A percentile compares a stretch with the other conserved stretches of the same genome.
These are phyloP conservation scores for Phrynocephalus vlangalii DNA, from an alignment of 2,797 vertebrate species.

Conservation along the genomic window DNA sequence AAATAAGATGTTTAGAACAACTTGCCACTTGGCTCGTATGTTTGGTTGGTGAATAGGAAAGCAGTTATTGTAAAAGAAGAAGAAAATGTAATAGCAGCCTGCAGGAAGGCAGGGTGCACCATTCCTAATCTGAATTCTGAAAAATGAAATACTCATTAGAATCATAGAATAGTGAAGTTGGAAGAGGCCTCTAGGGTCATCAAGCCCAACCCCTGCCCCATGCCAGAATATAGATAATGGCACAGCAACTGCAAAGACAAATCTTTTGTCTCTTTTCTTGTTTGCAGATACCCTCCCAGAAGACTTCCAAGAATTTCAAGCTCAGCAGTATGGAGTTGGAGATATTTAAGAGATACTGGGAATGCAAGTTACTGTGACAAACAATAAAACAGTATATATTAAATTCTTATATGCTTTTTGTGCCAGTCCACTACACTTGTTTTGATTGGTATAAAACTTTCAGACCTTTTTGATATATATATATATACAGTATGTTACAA, in stretches of 20 bases:
- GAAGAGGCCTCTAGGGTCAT: too few species aligned
- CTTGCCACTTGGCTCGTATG: neutral
- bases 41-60: neutral
- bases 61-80: neutral
- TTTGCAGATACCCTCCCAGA: slow-evolving; percentile 95
- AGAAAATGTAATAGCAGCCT: neutral
- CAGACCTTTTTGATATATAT: slow-evolving; percentile 60
- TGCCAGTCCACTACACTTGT: slow-evolving; percentile 59
- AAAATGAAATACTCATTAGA: neutral
- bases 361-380: slow-evolving; percentile 60
- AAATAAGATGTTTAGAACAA: neutral
- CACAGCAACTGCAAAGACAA: neutral
- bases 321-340: slow-evolving; percentile 85
- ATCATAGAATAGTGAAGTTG: neutral
- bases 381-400: slow-evolving; percentile 72
- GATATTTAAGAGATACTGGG: slow-evolving; percentile 77
- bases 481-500: slow-evolving; percentile 63
- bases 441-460: slow-evolving; percentile 65
- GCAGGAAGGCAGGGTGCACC: neutral
- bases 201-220: too few species aligned
- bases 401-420: slow-evolving; percentile 64
- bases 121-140: slow-evolving; percentile 8
- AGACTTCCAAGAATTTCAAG: slow-evolving; percentile 97
- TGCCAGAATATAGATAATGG: too few species aligned
- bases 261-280: slow-evolving; percentile 55